Evolutionary conservation across 2,113 vertebrate species (phyloP), one percentile per base, ranked within the genome.

Genomic region (Gobiocypris rarus): DNA sequence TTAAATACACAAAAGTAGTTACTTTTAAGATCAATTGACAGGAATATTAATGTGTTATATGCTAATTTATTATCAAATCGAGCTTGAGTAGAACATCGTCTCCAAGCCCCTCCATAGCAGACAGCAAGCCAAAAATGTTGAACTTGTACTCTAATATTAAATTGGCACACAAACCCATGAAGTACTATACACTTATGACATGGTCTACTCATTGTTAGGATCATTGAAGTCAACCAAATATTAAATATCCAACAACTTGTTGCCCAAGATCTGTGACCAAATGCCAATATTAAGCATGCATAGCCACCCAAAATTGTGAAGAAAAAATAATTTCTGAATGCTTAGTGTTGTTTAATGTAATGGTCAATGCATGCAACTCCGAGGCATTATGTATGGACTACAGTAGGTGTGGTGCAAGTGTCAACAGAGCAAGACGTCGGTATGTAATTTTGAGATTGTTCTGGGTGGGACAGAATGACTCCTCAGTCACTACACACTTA

Each of bases 381-480:
- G 19, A 61, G 41, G 78, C 22, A 13, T n/a, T 61, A 31, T 61
- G 56, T 61, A 31, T 61, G 56, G 19, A 24, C 14, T 58, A 22
- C 52, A 19, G 50, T 54, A 80, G 71, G 69, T 75, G 43, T 59
- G 71, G 77, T 87, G 11, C 65, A 78, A 41, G 43, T 76, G 83
- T 56, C 9, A 61, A 52, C 45, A 71, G 52, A 67, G 3, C 50
- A 52, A 75, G 63, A 75, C 58, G 83, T 82, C 73, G 70, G 2
- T 81, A 28, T 85, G 71, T 78, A 87, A 87, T 85, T 87, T 85
- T 85, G 59, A 82, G 78, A 77, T 82, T 82, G 73, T 73, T 31
- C 81, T 83, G 79, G 86, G 77, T 74, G 86, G 63, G 78, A 71
- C 83, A 11, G 48, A 26, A 61, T n/a, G 61, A 31, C 26, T 71